phyloP scores from a whole-genome alignment of 1,140 invertebrate species.

The Euschistus heros region DNA sequence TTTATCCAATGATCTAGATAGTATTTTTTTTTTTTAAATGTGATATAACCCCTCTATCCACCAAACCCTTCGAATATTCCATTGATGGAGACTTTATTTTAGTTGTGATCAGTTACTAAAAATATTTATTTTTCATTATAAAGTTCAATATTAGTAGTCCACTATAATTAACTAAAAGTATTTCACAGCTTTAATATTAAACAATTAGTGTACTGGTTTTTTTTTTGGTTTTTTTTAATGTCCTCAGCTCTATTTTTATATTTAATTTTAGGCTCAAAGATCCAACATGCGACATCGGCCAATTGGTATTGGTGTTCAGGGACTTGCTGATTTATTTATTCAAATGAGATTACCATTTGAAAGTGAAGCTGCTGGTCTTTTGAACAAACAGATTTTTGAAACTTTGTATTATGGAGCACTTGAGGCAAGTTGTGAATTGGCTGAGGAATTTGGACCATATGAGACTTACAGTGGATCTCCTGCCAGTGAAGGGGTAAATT shows the following conservation, averaged over 20 bases:
- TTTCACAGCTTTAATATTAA: no score
- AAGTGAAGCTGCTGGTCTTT: constrained; percentile 65
- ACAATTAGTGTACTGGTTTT: no score
- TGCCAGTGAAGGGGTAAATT: constrained; percentile 73
- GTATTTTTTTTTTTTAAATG: no score
- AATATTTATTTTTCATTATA: no score
- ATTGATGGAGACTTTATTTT: no score
- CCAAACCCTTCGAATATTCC: no score
- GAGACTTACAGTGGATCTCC: constrained; percentile 85
- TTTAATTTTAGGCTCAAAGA: constrained; percentile 44
- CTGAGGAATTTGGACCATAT: constrained; percentile 76
- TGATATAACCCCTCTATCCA: no score
- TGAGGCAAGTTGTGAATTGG: constrained; percentile 92
- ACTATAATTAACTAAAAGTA: no score
- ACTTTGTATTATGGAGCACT: constrained; percentile 96
- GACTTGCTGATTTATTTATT: constrained; percentile 92
- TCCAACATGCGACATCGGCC: constrained; percentile 92
- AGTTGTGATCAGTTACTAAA: no score
- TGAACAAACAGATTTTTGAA: constrained; percentile 97
- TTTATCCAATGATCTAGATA: no score
- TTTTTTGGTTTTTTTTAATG: constrained; percentile 9
- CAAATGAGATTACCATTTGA: constrained; percentile 90
- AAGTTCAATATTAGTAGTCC: no score
- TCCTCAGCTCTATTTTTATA: not conserved
- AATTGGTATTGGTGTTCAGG: constrained; percentile 94